Evolutionary conservation across 2,888 invertebrate genomes (phyloP).

Genomic region (Oithona nana): DNA sequence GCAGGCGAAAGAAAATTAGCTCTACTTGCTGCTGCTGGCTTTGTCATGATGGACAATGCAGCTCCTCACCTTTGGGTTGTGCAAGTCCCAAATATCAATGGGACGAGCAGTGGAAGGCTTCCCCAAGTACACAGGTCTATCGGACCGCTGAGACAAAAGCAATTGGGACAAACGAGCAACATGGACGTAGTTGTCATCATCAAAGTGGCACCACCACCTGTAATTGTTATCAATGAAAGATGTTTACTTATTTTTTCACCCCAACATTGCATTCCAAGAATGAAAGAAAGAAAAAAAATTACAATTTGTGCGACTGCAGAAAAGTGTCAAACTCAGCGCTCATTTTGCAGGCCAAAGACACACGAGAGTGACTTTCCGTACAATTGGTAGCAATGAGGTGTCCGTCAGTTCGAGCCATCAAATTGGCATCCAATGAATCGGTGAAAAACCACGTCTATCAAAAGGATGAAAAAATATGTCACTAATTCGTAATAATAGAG

Average conservation of each 20-base stretch:
- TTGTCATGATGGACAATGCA: no score
- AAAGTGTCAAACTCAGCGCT: slow-evolving; percentile 10
- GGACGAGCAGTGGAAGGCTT: slow-evolving; percentile 10
- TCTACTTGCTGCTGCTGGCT: no score
- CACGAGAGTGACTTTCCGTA: neutral
- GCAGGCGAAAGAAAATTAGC: neutral
- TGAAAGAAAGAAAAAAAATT: neutral
- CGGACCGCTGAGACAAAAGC: neutral
- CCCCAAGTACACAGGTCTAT: slow-evolving; percentile 4
- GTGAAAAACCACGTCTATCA: slow-evolving; percentile 10
- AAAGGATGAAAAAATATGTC: no score
- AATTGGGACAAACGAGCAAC: neutral
- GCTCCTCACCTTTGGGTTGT: neutral
- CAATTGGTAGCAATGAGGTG: slow-evolving; percentile 4
- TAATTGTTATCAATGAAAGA: no score
- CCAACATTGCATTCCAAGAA: no score
- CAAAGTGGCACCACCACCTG: slow-evolving; percentile 16
- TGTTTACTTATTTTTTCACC: neutral
- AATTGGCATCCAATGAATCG: neutral
- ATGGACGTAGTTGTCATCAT: slow-evolving; percentile 13
- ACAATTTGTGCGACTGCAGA: slow-evolving; percentile 10
- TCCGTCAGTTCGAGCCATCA: slow-evolving; percentile 1
- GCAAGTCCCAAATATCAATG: neutral
- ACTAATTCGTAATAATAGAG: neutral
- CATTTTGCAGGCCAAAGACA: slow-evolving; percentile 10